Conservation (phyloP, 2,113 vertebrate species). For the Hemiprocne comata region DNA sequence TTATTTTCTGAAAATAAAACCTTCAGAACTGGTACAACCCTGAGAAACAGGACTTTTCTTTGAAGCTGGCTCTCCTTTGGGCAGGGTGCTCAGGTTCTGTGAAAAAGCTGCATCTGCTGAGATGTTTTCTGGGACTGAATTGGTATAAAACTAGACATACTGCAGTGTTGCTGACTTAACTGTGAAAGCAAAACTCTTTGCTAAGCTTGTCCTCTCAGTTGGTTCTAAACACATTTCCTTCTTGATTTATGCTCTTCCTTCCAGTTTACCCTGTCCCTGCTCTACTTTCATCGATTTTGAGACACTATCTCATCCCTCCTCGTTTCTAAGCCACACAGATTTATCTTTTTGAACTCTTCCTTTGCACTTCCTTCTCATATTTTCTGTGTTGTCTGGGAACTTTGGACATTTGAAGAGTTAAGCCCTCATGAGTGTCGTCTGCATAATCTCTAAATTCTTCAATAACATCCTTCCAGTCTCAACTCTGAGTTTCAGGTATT, state of each 20-base stretch:
- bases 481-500: neutral
- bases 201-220: neutral
- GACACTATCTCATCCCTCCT: neutral
- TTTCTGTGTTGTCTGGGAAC: neutral
- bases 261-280: neutral
- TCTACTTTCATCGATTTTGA: constrained; percentile 11
- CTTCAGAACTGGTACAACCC: neutral
- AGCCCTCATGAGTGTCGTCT: neutral
- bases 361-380: neutral
- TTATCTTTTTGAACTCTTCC: neutral
- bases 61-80: neutral
- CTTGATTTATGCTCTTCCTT: constrained; percentile 20
- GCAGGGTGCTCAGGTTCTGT: neutral
- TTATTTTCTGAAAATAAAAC: neutral
- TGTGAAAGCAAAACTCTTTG: neutral
- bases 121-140: neutral
- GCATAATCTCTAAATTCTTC: neutral
- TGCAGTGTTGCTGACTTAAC: neutral
- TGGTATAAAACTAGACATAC: neutral
- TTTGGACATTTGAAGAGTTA: neutral
- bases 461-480: neutral
- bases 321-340: neutral
- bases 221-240: neutral
- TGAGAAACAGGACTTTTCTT: neutral
- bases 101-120: neutral